These are phyloP conservation scores for Thryonomys swinderianus DNA, from an alignment of 2,113 vertebrate genomes.

Conservation along the genomic window DNA sequence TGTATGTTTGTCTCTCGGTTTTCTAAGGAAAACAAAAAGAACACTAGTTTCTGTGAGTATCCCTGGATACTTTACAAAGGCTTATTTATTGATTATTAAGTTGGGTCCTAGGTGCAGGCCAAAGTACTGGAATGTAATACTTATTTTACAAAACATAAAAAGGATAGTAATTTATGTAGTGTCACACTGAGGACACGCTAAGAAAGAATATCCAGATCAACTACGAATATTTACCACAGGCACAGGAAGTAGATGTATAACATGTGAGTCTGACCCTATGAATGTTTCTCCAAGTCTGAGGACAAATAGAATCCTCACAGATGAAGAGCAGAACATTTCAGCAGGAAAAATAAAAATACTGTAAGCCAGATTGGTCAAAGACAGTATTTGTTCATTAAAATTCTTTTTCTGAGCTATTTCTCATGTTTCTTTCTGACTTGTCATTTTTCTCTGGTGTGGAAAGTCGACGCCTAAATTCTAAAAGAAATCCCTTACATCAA, in stretches of 20 bases:
- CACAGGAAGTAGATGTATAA: background rate
- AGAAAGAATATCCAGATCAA: background rate
- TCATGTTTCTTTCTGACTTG: conserved; percentile 2
- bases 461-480: background rate
- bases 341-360: background rate
- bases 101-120: background rate
- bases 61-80: background rate
- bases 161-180: background rate
- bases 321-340: background rate
- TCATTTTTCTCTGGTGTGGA: conserved; percentile 5
- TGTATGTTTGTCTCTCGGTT: background rate
- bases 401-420: background rate
- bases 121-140: background rate
- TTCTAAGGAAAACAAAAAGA: background rate
- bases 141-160: background rate
- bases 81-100: background rate
- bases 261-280: background rate
- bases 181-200: background rate
- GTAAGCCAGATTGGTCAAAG: background rate
- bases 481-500: conserved; percentile 2
- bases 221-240: background rate
- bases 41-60: background rate
- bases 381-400: background rate
- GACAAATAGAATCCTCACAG: background rate
- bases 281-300: background rate